Base-by-base conservation (phyloP, 2,888 invertebrate species). In the Epirrhoe tristata region DNA sequence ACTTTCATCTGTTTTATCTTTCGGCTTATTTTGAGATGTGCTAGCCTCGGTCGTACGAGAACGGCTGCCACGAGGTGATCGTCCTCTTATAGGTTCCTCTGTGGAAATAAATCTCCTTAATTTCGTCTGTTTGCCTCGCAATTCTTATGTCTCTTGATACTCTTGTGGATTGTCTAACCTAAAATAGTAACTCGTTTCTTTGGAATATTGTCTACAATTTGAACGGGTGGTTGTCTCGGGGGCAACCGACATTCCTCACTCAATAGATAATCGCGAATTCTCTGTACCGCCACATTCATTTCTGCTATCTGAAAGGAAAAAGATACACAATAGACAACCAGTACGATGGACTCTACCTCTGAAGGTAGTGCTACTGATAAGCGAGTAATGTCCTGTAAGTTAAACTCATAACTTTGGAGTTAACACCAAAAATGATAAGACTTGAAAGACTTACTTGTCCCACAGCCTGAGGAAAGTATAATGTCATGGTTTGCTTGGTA, bases 401-500 rank as follows among this genome's bases (percentile, higher is more conserved):
- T 24, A 24, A 24, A 24, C n/a, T n/a, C 24, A 24, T 2, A 24
- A 24, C 24, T 24, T 24, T 24, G 24, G 24, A 24, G 1, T 24
- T 24, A 24, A 24, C 24, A 24, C 24, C 24, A 24, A 24, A 24
- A 24, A 24, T 31, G 8, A 8, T 34, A 36, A 43, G 1, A 51
- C 31, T 34, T 12, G 39, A 43, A 46, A 46, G 12, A 43, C 67
- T 78, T 81, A 93, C 93, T 75, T 93, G 93, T 66, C 93, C 93
- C 67, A 93, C 87, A 63, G 89, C 90, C 77, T 94, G 94, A 7
- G 95, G 94, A 77, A 97, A 96, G 80, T 96, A 96, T 32, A 97
- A 93, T 46, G 96, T 96, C 95, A 97, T 95, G 1, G 96, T 95
- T 76, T 96, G 94, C 71, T 96, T 95, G 39, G 97, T 90, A 46